A percentile compares a stretch with the other conserved stretches of the same genome.
These are phyloP conservation scores for Neodon shergylaensis DNA, from an alignment of 2,113 vertebrate species.

Conservation along the genomic window DNA sequence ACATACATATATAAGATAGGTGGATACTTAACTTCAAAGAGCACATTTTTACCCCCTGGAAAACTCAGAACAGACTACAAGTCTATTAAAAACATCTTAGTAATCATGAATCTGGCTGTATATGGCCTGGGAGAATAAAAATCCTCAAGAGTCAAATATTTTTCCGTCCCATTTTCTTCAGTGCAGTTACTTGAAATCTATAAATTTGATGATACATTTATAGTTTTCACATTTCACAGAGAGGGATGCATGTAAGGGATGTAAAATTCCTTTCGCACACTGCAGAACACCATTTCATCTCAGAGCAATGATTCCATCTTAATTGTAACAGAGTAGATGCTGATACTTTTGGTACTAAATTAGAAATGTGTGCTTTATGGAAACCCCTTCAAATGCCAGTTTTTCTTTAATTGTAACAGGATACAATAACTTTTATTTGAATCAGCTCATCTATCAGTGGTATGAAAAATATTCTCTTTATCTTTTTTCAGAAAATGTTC, in stretches of 20 bases:
- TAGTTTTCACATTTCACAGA: constrained; percentile 59
- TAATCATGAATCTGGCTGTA: constrained; percentile 35
- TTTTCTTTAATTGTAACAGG: constrained; percentile 45
- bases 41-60: constrained; percentile 34
- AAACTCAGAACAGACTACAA: constrained; percentile 52
- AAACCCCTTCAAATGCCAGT: constrained; percentile 33
- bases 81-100: constrained; percentile 63
- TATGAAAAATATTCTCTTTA: background rate
- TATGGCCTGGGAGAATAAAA: constrained; percentile 12
- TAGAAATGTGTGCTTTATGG: background rate
- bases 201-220: constrained; percentile 62
- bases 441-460: background rate
- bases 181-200: constrained; percentile 66
- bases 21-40: constrained; percentile 67
- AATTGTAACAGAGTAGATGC: constrained; percentile 59
- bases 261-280: background rate
- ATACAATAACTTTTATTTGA: constrained; percentile 55
- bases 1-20: constrained; percentile 32
- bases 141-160: constrained; percentile 34
- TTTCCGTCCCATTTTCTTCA: constrained; percentile 56
- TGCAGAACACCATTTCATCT: background rate
- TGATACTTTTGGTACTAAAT: constrained; percentile 44
- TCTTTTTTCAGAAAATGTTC: constrained; percentile 26
- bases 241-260: constrained; percentile 19
- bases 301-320: constrained; percentile 28